Base-by-base conservation (phyloP, 2,888 invertebrate genomes). In the Acanthoscelides obtectus region DNA sequence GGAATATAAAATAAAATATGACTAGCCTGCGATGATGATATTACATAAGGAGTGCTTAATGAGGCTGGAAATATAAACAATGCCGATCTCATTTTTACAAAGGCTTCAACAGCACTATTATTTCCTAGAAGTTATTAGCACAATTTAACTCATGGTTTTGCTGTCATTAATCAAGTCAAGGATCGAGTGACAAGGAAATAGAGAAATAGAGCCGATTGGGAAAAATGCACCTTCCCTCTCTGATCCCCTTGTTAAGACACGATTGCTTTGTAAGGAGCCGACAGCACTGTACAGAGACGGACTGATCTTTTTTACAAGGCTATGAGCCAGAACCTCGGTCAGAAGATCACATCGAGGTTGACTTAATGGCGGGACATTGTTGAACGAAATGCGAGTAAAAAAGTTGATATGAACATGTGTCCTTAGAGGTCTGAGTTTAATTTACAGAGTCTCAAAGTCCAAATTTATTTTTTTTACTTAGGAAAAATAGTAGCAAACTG, bases 121-220 rank as follows among this genome's bases (percentile, higher is more conserved):
- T 67, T 67, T 67, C 67, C 67, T 67, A 20, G 67, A 66, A 67
- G 67, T 22, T 22, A 19, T 22, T 67, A 22, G 22, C 67, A 67
- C 22, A 67, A 22, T 22, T 22, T 67, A 22, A 19, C 22, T 22
- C 19, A 67, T 22, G 22, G 21, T 69, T 71, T 71, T 69, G 64
- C 71, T 68, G 68, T 71, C 68, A 75, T 76, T 75, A 74, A 76
- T 75, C 75, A 76, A 69, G 63, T 65, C 70, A 74, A 73, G 74
- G 72, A 75, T 75, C 73, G 70, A 67, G 73, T 71, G 76, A 73
- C 75, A 72, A 72, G 72, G 70, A 70, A 72, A 73, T 72, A 45
- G 45, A 45, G 45, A 45, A 45, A 45, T 45, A 45, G 1, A 12
- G 1, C 17, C 12, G 17, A 45, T 45, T 3, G 1, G 6, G 3